Evolutionary conservation across 2,888 invertebrate genomes (phyloP).

Genomic region (Calliopum simillimum): DNA sequence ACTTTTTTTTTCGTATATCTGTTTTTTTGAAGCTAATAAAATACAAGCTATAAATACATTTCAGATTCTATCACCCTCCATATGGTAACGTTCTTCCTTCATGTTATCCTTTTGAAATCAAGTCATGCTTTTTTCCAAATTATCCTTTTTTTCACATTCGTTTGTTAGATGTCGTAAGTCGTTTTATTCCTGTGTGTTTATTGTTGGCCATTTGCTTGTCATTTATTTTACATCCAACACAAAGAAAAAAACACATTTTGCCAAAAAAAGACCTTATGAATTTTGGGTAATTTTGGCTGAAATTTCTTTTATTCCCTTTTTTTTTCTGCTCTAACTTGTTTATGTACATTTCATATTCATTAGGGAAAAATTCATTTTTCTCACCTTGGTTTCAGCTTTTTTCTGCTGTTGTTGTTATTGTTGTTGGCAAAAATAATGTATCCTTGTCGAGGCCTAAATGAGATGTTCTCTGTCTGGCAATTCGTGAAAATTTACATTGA

Average conservation of each 20-base stretch:
- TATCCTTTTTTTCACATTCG: constrained; percentile 52
- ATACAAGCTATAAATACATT: constrained; percentile 18
- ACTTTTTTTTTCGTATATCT: not conserved
- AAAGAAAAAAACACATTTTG: constrained; percentile 51
- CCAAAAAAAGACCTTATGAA: constrained; percentile 38
- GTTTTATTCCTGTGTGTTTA: constrained; percentile 43
- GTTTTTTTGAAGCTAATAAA: constrained; percentile 28
- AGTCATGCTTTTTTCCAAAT: constrained; percentile 19
- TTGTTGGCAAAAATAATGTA: not conserved
- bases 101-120: not conserved
- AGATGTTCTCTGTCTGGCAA: constrained; percentile 48
- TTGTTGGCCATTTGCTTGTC: constrained; percentile 46
- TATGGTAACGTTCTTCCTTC: not conserved
- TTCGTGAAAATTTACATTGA: constrained; percentile 52
- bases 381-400: constrained; percentile 31
- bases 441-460: constrained; percentile 52
- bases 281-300: constrained; percentile 13
- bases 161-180: constrained; percentile 55
- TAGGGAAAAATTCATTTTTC: constrained; percentile 57
- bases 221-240: constrained; percentile 58
- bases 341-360: constrained; percentile 58
- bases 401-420: not conserved
- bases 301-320: constrained; percentile 28
- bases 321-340: not conserved
- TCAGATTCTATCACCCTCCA: not conserved